Evolutionary conservation across 2,888 invertebrate genomes (phyloP).

Genomic region (Melitaea athalia): DNA sequence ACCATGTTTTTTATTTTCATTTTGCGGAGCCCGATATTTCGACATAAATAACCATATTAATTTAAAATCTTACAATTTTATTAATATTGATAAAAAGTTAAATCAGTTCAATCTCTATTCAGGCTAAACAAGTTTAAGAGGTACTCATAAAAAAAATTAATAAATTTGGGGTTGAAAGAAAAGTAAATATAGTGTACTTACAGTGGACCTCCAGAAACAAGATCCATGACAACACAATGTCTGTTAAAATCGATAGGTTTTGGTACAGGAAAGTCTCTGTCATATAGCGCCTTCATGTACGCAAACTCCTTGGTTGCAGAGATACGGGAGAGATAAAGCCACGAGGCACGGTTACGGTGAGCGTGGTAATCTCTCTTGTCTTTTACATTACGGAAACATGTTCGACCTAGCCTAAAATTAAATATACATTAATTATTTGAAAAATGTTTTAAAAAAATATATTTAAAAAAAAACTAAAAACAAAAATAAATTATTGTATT

Average conservation of each 20-base stretch:
- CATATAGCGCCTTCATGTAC: slow-evolving; percentile 96
- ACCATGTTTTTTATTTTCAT: too few relatives aligned
- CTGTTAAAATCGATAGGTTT: slow-evolving; percentile 96
- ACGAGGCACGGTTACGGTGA: slow-evolving; percentile 93
- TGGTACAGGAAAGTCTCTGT: slow-evolving; percentile 96
- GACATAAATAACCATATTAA: too few relatives aligned
- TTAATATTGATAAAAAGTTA: too few relatives aligned
- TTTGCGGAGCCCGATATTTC: too few relatives aligned
- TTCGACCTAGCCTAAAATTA: slow-evolving; percentile 90
- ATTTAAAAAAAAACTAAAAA: too few relatives aligned
- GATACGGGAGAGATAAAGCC: slow-evolving; percentile 97
- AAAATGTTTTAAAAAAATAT: too few relatives aligned
- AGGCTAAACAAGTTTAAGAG: not conserved
- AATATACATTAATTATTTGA: not conserved
- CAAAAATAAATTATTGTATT: too few relatives aligned
- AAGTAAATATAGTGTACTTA: slow-evolving; percentile 68
- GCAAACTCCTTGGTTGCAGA: slow-evolving; percentile 99
- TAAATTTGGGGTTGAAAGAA: too few relatives aligned
- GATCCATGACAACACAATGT: slow-evolving; percentile 98
- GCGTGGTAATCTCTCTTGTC: slow-evolving; percentile 98
- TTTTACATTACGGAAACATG: slow-evolving; percentile 97
- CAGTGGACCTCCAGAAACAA: slow-evolving; percentile 91
- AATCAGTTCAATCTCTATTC: too few relatives aligned
- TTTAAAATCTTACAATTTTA: too few relatives aligned
- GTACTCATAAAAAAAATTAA: too few relatives aligned